phyloP scores from a whole-genome alignment of 23 tunicate genomes.

The Diplosoma virens region DNA sequence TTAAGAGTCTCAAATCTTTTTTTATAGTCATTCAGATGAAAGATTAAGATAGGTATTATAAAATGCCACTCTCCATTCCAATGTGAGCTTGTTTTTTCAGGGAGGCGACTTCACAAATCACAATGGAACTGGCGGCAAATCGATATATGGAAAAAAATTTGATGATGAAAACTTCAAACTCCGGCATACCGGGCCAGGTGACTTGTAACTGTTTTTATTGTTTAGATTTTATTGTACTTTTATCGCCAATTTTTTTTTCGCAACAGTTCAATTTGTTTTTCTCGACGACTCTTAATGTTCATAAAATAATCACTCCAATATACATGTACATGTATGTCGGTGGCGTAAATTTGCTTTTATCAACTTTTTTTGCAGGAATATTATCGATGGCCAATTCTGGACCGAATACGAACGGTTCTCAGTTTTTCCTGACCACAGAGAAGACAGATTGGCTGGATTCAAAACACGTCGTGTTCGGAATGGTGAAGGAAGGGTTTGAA shows the following conservation, averaged over 20 bases:
- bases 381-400: constrained; percentile 99
- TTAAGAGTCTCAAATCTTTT: too few species aligned
- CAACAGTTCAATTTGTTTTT: too few species aligned
- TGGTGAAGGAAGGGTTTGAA: constrained; percentile 82
- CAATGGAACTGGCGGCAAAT: constrained; percentile 98
- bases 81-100: constrained; percentile 1
- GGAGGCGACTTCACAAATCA: constrained; percentile 97
- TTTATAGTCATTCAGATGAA: too few species aligned
- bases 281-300: too few species aligned
- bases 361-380: constrained; percentile 28
- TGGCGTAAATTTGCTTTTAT: too few species aligned
- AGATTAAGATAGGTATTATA: too few species aligned
- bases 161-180: constrained; percentile 95
- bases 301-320: too few species aligned
- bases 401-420: constrained; percentile 97
- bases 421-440: constrained; percentile 91
- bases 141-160: constrained; percentile 94
- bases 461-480: constrained; percentile 91
- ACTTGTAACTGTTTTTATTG: too few species aligned
- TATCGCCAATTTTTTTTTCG: too few species aligned
- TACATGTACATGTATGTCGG: too few species aligned
- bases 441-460: constrained; percentile 89
- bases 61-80: not conserved
- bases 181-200: constrained; percentile 83
- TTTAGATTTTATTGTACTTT: too few species aligned